phyloP scores from a whole-genome alignment of 2,888 invertebrate genomes.

The Galerucella nymphaeae region DNA sequence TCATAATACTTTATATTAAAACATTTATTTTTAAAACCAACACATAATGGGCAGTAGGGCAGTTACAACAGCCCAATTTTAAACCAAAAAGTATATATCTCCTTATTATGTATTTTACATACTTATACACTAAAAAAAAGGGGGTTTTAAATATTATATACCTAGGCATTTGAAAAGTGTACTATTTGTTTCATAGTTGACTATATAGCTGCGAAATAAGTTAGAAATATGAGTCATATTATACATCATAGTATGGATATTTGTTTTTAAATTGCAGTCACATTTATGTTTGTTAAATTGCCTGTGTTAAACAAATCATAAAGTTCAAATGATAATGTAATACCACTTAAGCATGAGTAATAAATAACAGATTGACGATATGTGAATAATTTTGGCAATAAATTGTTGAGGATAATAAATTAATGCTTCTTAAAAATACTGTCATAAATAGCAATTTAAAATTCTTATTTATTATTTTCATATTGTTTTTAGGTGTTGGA shows the following conservation, averaged over 20 bases:
- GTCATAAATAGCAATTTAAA: not conserved
- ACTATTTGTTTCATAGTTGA: not conserved
- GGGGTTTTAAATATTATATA: too few relatives aligned
- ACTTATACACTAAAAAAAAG: too few relatives aligned
- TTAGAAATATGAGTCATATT: constrained; percentile 1
- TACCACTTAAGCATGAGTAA: constrained; percentile 3
- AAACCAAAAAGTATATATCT: too few relatives aligned
- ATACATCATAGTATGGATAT: not conserved
- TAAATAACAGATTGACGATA: constrained; percentile 4
- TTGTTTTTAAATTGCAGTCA: constrained; percentile 22
- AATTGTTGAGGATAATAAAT: not conserved
- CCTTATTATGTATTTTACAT: too few relatives aligned
- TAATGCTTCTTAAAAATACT: not conserved
- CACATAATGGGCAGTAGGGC: too few relatives aligned
- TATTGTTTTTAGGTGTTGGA: constrained; percentile 79
- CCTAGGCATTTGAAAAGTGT: too few relatives aligned
- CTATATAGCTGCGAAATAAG: not conserved
- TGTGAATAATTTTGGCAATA: constrained; percentile 4
- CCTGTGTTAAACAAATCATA: constrained; percentile 7
- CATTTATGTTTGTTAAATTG: constrained; percentile 18
- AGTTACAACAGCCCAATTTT: too few relatives aligned
- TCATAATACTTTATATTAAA: too few relatives aligned
- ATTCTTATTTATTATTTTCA: not conserved
- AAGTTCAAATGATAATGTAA: constrained; percentile 2
- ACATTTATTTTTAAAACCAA: too few relatives aligned